phyloP scores from a whole-genome alignment of 2,888 invertebrate species.

The Trachelus tabidus region DNA sequence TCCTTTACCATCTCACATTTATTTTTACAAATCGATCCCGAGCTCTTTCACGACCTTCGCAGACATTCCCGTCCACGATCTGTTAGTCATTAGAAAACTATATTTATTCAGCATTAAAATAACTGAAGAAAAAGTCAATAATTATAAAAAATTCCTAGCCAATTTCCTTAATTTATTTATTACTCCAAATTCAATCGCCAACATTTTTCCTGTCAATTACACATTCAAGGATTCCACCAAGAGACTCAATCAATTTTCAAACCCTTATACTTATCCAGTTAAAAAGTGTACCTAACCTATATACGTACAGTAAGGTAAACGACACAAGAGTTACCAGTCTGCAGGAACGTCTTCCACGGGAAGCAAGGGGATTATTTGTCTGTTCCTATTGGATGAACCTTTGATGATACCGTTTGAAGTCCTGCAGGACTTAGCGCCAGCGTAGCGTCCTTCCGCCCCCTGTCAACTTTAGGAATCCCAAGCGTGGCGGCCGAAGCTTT shows the following conservation, averaged over 20 bases:
- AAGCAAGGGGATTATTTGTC: slow-evolving; percentile 53
- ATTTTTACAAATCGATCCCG: background rate
- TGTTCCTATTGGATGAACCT: slow-evolving; percentile 55
- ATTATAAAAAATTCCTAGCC: background rate
- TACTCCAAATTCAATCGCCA: background rate
- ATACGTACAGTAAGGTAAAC: background rate
- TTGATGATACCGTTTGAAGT: slow-evolving; percentile 64
- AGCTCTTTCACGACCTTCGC: background rate
- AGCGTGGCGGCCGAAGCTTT: slow-evolving; percentile 47
- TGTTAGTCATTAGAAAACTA: background rate
- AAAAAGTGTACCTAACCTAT: background rate
- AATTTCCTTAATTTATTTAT: background rate
- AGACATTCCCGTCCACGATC: background rate
- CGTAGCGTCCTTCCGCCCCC: slow-evolving; percentile 51
- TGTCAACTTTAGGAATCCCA: background rate
- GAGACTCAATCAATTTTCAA: fast-evolving
- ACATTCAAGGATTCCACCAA: background rate
- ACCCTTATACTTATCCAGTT: background rate
- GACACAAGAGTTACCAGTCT: background rate
- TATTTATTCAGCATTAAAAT: background rate
- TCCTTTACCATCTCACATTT: background rate
- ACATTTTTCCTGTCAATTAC: background rate
- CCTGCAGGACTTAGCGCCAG: slow-evolving; percentile 24
- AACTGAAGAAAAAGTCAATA: background rate
- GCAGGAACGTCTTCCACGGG: background rate